Conservation (phyloP, 2,113 vertebrate species). For the Anarrhichthys ocellatus region DNA sequence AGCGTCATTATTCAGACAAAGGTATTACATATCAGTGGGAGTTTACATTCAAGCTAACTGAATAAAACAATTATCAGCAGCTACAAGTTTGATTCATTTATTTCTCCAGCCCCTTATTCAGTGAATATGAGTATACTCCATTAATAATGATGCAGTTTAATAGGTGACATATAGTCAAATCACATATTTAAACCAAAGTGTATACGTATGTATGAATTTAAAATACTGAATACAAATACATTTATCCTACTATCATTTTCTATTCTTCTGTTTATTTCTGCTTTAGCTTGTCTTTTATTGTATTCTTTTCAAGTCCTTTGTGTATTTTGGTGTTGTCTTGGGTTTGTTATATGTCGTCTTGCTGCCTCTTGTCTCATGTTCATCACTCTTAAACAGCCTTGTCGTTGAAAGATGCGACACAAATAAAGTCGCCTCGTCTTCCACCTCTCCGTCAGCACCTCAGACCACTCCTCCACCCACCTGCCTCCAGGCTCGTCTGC, state of each 20-base stretch:
- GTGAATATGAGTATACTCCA: no score
- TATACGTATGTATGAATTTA: neutral
- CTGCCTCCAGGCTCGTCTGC: neutral
- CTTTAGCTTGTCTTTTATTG: neutral
- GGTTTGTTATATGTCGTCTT: neutral
- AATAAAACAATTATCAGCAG: neutral
- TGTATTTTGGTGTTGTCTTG: neutral
- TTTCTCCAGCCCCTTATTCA: neutral
- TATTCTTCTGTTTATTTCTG: neutral
- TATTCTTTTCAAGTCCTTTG: neutral
- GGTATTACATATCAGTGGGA: neutral
- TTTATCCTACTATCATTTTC: neutral
- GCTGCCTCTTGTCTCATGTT: neutral
- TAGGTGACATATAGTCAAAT: neutral
- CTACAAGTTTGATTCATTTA: neutral
- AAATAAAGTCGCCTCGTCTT: neutral
- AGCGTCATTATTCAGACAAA: neutral
- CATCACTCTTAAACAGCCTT: neutral
- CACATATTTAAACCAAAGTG: neutral
- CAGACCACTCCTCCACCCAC: neutral
- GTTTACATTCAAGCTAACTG: neutral
- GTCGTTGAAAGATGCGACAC: neutral
- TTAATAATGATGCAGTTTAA: neutral
- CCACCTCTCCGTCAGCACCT: neutral
- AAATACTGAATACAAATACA: neutral